Base-by-base conservation (phyloP, 2,888 invertebrate species). In the Resseliella maxima region DNA sequence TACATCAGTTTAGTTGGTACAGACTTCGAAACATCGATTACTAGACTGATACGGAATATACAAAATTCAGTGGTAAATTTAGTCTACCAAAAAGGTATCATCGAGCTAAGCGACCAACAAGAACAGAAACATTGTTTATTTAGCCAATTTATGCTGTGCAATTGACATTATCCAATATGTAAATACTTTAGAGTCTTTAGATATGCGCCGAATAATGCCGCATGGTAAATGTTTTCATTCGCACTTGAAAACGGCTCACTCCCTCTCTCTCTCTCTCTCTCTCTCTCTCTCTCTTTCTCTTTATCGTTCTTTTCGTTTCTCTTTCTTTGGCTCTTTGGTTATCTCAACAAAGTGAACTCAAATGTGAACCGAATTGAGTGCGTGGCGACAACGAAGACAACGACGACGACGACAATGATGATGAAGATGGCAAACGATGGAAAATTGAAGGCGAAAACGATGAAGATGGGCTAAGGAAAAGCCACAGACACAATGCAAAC, bases 121-220 rank as follows among this genome's bases (percentile, higher is more conserved):
- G 31, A 31, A 35, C 2, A 35, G 35, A 2, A 12, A 27, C 35
- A 31, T 15, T 83, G 83, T 83, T 83, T 83, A 83, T 83, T 83
- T 83, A 83, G 36, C 83, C 83, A 83, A 38, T 83, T 83, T 38
- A 38, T 83, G 21, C 38, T 36, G 36, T 83, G 36, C 83, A 36
- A 83, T 83, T 83, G 83, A 83, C 83, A 83, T 83, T 83, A 83
- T 83, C 83, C 36, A 36, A 83, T 38, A 83, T 83, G 83, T 83
- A 83, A 83, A 83, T 83, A 83, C 21, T 83, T 83, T 38, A 38
- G 83, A 83, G 38, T 83, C 83, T 83, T 83, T 83, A 83, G 18
- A 83, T 38, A 38, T 83, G 41, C 83, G 38, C 38, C 38, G 38
- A 83, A 83, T 83, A 83, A n/a, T 83, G 38, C 38, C 83, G 83